Conservation (phyloP, 1,140 invertebrate species). For the Calliopsis andreniformis region DNA sequence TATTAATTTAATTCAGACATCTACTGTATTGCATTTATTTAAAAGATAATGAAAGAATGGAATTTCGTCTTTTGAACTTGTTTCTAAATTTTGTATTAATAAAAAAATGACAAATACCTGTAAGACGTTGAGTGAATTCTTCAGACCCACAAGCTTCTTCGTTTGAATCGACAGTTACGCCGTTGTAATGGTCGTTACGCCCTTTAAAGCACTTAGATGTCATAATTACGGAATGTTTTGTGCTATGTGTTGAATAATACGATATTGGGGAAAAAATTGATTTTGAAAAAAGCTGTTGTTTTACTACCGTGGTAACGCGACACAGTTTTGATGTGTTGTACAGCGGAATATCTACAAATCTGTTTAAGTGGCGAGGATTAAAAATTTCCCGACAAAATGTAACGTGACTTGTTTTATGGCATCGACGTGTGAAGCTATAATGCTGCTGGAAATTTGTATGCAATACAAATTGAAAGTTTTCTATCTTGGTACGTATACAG, state of each 20-base stretch:
- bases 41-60: neutral
- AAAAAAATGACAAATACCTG: no score
- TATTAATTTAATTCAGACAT: neutral
- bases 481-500: neutral
- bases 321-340: constrained; percentile 35
- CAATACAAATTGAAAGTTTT: constrained; percentile 10
- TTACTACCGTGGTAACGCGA: constrained; percentile 30
- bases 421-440: neutral
- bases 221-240: constrained; percentile 29
- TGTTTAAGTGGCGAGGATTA: neutral
- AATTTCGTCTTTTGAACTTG: no score
- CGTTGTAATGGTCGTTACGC: constrained; percentile 85
- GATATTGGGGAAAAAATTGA: neutral
- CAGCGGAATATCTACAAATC: constrained; percentile 30
- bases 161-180: constrained; percentile 85
- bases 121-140: constrained; percentile 82
- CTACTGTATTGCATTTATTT: neutral
- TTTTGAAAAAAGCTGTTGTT: constrained; percentile 18
- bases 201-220: constrained; percentile 81
- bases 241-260: neutral
- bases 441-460: neutral
- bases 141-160: constrained; percentile 81
- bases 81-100: constrained; percentile 7
- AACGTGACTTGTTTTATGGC: neutral
- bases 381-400: neutral